Evolutionary conservation across 2,113 vertebrate species (phyloP).

Genomic region (Zosterops hypoxanthus): DNA sequence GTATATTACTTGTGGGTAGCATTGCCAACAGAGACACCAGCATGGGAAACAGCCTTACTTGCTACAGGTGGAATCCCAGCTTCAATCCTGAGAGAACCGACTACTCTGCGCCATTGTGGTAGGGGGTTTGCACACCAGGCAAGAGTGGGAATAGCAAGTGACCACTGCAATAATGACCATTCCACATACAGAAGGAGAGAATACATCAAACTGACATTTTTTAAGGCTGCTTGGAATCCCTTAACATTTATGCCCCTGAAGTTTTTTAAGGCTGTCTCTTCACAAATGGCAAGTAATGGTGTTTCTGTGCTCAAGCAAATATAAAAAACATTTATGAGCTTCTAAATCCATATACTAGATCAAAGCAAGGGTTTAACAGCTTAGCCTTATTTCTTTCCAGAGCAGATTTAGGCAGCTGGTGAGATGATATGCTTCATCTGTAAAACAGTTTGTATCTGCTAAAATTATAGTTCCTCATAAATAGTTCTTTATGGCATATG

Average conservation of each 20-base stretch:
- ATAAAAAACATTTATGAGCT: not conserved
- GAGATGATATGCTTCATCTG: not conserved
- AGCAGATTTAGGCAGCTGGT: not conserved
- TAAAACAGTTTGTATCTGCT: not conserved
- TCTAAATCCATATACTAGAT: not conserved
- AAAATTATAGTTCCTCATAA: not conserved
- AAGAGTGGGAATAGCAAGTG: not conserved
- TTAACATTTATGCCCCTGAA: not conserved
- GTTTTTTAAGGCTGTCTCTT: not conserved
- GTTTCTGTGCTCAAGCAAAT: not conserved
- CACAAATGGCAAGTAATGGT: not conserved
- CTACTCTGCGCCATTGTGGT: not conserved
- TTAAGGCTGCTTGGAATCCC: not conserved
- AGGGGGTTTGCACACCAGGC: not conserved
- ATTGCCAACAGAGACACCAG: not conserved
- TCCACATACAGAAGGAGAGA: not conserved
- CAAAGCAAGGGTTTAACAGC: not conserved
- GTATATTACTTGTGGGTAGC: not conserved
- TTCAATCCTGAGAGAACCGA: not conserved
- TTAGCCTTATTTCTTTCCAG: not conserved
- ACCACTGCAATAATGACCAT: not conserved
- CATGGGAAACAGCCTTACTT: not conserved
- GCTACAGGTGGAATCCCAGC: not conserved
- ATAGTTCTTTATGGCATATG: not conserved
- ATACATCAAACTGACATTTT: not conserved